Evolutionary conservation across 2,113 vertebrate species (phyloP).

Genomic region (Hippoglossus stenolepis): DNA sequence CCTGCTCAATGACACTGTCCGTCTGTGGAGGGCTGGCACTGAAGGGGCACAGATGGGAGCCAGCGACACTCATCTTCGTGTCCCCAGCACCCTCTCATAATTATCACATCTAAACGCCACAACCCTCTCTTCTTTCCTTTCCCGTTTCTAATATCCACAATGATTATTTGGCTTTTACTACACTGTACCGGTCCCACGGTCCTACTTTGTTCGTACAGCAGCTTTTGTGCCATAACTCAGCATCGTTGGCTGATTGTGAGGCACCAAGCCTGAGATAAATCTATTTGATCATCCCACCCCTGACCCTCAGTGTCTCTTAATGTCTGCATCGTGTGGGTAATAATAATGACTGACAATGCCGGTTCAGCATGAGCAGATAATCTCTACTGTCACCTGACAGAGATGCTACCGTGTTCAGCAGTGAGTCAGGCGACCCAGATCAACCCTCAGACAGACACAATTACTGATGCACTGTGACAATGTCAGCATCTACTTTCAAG

Average conservation of each 20-base stretch:
- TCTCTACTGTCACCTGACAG: conserved; percentile 57
- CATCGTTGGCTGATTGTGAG: neutral
- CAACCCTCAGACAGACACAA: conserved; percentile 27
- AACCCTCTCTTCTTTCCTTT: conserved; percentile 47
- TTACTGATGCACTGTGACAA: conserved; percentile 10
- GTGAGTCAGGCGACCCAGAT: conserved; percentile 16
- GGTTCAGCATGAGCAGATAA: conserved; percentile 46
- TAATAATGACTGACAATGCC: conserved; percentile 51
- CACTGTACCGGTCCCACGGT: conserved; percentile 3
- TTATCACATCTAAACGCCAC: conserved; percentile 66
- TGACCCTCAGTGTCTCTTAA: conserved; percentile 31
- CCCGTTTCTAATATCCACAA: conserved; percentile 49
- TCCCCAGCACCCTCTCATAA: conserved; percentile 69
- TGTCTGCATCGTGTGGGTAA: conserved; percentile 31
- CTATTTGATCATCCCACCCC: conserved; percentile 30
- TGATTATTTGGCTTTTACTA: conserved; percentile 48
- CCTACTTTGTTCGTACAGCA: conserved; percentile 35
- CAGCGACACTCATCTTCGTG: conserved; percentile 67
- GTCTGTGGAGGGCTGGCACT: conserved; percentile 62
- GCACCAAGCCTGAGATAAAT: conserved; percentile 32
- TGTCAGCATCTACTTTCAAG: neutral
- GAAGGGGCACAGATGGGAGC: conserved; percentile 70
- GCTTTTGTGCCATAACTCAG: conserved; percentile 33
- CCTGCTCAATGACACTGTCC: conserved; percentile 32
- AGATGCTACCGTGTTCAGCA: conserved; percentile 20